Percentiles rank a stretch among this genome's conserved stretches.
phyloP scores from a whole-genome alignment of 2,113 vertebrate genomes.

The Lepidiolamprologus cunningtoni region DNA sequence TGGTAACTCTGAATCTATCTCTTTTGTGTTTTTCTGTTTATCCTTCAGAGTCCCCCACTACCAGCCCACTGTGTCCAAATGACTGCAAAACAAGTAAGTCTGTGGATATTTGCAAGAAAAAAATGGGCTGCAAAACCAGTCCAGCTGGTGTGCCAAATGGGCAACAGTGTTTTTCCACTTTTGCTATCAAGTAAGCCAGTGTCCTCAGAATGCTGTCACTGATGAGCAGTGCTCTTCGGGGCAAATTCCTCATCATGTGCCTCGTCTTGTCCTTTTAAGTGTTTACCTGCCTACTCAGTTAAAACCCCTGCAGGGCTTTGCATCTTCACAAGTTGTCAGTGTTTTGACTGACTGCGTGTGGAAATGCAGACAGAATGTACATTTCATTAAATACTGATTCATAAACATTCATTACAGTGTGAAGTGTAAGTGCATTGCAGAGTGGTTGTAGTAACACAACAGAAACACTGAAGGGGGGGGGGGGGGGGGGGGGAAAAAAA shows the following conservation, averaged over 20 bases:
- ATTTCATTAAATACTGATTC: neutral
- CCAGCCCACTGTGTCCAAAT: neutral
- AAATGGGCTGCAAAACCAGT: neutral
- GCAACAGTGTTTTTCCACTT: neutral
- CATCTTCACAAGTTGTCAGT: neutral
- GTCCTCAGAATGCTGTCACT: neutral
- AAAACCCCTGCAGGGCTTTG: neutral
- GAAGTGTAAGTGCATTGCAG: neutral
- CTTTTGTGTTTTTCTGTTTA: neutral
- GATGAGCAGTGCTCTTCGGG: neutral
- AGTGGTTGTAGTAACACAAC: neutral
- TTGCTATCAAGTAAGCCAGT: neutral
- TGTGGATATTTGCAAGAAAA: neutral
- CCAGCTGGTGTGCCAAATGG: neutral
- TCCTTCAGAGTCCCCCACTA: neutral
- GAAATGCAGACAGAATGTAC: neutral
- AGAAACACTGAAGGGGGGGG: neutral
- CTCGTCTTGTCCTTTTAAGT: neutral
- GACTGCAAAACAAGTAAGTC: constrained; percentile 44
- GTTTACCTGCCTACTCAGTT: neutral
- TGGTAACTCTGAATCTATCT: neutral
- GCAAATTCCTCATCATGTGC: neutral
- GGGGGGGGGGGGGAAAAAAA: neutral
- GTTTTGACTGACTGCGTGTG: neutral
- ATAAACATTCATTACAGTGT: neutral